Evolutionary conservation across 2,113 vertebrate genomes (phyloP).

Genomic region (Coturnix japonica): DNA sequence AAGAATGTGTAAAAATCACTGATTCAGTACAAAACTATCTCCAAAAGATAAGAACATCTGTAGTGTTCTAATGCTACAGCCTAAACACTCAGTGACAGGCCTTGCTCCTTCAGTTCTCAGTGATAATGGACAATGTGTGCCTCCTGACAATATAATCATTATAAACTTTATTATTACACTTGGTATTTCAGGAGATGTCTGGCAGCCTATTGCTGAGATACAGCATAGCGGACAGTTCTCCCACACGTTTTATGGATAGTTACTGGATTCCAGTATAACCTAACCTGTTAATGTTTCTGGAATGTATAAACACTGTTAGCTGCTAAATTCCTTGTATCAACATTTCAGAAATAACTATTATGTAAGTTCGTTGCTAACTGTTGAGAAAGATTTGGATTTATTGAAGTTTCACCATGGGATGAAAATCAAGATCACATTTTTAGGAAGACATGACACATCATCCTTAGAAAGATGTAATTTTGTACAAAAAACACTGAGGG

Average conservation of each 20-base stretch:
- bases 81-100: neutral
- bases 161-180: slow-evolving; percentile 65
- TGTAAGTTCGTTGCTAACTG: slow-evolving; percentile 2
- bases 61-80: neutral
- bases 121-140: neutral
- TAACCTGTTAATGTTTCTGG: slow-evolving; percentile 75
- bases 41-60: slow-evolving; percentile 46
- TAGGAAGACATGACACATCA: slow-evolving; percentile 31
- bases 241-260: slow-evolving; percentile 53
- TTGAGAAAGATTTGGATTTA: slow-evolving; percentile 32
- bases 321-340: slow-evolving; percentile 44
- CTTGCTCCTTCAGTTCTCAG: neutral
- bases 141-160: slow-evolving; percentile 37
- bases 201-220: slow-evolving; percentile 53
- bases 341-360: slow-evolving; percentile 47
- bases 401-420: slow-evolving; percentile 9
- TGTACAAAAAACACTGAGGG: slow-evolving; percentile 6
- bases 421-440: slow-evolving; percentile 45
- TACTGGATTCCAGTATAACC: slow-evolving; percentile 68
- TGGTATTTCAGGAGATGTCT: slow-evolving; percentile 70
- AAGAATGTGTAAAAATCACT: slow-evolving; percentile 27
- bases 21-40: slow-evolving; percentile 42
- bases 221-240: neutral
- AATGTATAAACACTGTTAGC: slow-evolving; percentile 78
- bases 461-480: slow-evolving; percentile 6